Evolutionary conservation across 2,113 vertebrate genomes (phyloP).

Genomic region (Spea bombifrons): DNA sequence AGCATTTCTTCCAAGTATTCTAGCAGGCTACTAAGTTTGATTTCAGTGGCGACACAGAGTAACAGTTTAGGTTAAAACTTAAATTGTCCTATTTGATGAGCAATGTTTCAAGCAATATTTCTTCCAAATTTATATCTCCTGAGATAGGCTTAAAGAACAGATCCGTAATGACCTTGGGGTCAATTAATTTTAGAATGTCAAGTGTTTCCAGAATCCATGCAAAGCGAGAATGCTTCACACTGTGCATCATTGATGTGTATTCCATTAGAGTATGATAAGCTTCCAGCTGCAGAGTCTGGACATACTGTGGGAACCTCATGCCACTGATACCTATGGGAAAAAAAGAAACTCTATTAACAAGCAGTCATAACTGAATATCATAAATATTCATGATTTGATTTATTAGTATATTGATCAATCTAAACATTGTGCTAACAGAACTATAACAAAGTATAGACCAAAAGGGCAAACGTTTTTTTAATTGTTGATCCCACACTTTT

Average conservation of each 20-base stretch:
- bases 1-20: no score
- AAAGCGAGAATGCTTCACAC: slow-evolving; percentile 46
- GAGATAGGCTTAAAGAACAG: slow-evolving; percentile 56
- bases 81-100: slow-evolving; percentile 13
- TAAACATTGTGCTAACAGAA: no score
- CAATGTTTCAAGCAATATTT: slow-evolving; percentile 51
- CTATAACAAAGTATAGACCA: no score
- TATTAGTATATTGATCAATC: no score
- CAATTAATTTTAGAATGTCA: slow-evolving; percentile 15
- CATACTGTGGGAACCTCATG: slow-evolving; percentile 49
- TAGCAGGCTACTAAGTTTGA: no score
- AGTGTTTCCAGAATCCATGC: slow-evolving; percentile 49
- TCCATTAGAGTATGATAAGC: slow-evolving; percentile 53
- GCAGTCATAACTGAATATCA: not conserved
- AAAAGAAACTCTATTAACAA: slow-evolving; percentile 27
- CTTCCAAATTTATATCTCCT: slow-evolving; percentile 48
- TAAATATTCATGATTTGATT: not conserved
- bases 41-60: no score
- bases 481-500: no score
- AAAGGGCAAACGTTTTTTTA: no score
- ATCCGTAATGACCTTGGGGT: slow-evolving; percentile 43
- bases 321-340: slow-evolving; percentile 31
- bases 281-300: slow-evolving; percentile 56
- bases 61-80: no score
- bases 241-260: slow-evolving; percentile 46